Evolutionary conservation across 2,113 vertebrate genomes (phyloP).

Genomic region (Xiphophorus hellerii): DNA sequence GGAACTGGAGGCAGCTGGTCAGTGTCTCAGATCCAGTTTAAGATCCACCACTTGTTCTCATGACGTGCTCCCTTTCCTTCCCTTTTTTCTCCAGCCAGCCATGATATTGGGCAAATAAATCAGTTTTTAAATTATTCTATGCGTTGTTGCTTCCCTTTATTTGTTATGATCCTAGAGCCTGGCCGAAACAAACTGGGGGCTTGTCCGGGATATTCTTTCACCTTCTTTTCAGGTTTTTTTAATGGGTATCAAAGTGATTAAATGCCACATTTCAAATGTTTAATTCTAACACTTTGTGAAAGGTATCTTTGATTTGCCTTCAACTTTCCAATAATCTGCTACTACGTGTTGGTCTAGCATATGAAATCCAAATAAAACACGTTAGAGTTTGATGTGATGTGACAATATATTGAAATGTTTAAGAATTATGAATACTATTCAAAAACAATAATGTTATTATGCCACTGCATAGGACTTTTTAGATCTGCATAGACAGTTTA

Average conservation of each 20-base stretch:
- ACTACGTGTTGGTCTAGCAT: not conserved
- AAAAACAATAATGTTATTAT: not conserved
- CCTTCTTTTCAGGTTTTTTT: too few relatives aligned
- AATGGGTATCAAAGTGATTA: not conserved
- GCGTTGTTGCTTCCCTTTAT: not conserved
- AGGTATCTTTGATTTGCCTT: not conserved
- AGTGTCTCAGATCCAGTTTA: not conserved
- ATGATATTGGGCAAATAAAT: not conserved
- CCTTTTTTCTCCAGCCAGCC: not conserved
- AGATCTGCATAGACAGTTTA: too few relatives aligned
- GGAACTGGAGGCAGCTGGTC: not conserved
- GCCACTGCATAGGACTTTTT: not conserved
- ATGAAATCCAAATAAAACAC: not conserved
- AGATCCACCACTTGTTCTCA: not conserved
- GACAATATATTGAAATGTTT: not conserved
- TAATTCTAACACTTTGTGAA: not conserved
- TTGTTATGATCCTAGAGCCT: not conserved
- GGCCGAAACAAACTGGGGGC: not conserved
- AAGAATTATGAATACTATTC: not conserved
- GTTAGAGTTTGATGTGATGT: not conserved
- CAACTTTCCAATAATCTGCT: not conserved
- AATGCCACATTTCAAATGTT: not conserved
- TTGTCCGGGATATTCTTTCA: too few relatives aligned
- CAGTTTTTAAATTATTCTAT: not conserved
- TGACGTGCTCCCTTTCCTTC: not conserved